A percentile compares a stretch with the other conserved stretches of the same genome.
Evolutionary conservation across 2,888 invertebrate genomes (phyloP).

Genomic region (Beris morrisii): DNA sequence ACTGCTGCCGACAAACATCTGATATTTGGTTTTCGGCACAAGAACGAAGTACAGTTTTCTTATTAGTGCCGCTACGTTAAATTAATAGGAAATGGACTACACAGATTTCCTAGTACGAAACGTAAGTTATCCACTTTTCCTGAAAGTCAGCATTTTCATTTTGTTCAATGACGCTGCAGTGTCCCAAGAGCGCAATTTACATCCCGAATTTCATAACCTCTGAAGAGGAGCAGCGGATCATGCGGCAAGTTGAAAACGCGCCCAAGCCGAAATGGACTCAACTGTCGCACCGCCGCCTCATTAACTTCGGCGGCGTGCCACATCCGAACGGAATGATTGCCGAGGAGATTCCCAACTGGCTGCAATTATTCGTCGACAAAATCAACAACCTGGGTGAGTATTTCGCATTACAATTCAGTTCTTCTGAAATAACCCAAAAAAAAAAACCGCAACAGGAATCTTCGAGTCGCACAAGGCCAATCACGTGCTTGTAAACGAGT

Average conservation of each 20-base stretch:
- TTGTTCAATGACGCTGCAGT: constrained; percentile 42
- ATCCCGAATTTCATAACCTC: constrained; percentile 83
- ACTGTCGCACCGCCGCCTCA: constrained; percentile 85
- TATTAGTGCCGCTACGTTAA: too few relatives aligned
- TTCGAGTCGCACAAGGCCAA: constrained; percentile 77
- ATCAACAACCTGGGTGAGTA: constrained; percentile 65
- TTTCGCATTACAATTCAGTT: not conserved
- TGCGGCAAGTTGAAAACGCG: constrained; percentile 72
- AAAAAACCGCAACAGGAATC: constrained; percentile 42
- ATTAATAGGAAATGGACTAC: constrained; percentile 27
- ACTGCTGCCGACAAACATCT: too few relatives aligned
- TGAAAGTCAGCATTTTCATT: not conserved
- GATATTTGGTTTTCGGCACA: too few relatives aligned
- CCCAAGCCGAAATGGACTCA: constrained; percentile 97
- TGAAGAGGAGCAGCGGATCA: constrained; percentile 70
- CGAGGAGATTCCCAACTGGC: constrained; percentile 86
- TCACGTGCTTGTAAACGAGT: constrained; percentile 95
- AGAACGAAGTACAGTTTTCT: too few relatives aligned
- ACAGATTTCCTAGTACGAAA: constrained; percentile 35
- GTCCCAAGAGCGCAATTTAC: constrained; percentile 61
- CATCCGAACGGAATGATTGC: constrained; percentile 92
- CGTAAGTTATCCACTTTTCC: constrained; percentile 16
- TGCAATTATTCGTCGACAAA: constrained; percentile 70
- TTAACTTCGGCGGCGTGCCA: constrained; percentile 97
- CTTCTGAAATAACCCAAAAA: not conserved